A percentile compares a stretch with the other conserved stretches of the same genome.
Evolutionary conservation across 2,113 vertebrate genomes (phyloP).

Genomic region (Pituophis catenifer): DNA sequence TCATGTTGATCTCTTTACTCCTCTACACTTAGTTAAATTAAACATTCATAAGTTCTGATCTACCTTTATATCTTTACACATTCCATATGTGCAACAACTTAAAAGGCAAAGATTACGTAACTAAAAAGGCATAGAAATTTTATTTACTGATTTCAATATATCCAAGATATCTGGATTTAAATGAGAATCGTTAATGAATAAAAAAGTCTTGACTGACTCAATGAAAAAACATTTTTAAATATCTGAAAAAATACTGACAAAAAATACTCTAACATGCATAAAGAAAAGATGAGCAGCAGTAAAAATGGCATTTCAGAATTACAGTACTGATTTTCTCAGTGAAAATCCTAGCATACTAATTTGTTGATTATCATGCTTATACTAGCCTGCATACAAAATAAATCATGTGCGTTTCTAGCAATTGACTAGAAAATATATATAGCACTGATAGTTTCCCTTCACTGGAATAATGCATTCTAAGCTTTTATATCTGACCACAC

Average conservation of each 20-base stretch:
- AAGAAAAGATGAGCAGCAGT: neutral
- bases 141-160: conserved; percentile 61
- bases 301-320: neutral
- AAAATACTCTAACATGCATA: neutral
- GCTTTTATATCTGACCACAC: neutral
- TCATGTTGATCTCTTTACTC: neutral
- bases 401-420: neutral
- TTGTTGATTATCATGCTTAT: neutral
- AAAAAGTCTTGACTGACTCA: conserved; percentile 57
- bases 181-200: conserved; percentile 61
- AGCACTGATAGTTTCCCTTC: neutral
- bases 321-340: neutral
- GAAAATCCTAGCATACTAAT: neutral
- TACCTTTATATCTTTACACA: conserved; percentile 41
- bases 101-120: conserved; percentile 51
- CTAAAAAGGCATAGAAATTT: conserved; percentile 44
- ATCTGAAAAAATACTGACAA: conserved; percentile 7
- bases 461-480: neutral
- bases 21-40: neutral
- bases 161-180: conserved; percentile 57
- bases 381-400: neutral
- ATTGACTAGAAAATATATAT: neutral
- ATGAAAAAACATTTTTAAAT: conserved; percentile 53
- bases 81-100: conserved; percentile 52
- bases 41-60: conserved; percentile 41